Evolutionary conservation across 1,140 invertebrate genomes (phyloP).

Genomic region (Drosophila guanche): DNA sequence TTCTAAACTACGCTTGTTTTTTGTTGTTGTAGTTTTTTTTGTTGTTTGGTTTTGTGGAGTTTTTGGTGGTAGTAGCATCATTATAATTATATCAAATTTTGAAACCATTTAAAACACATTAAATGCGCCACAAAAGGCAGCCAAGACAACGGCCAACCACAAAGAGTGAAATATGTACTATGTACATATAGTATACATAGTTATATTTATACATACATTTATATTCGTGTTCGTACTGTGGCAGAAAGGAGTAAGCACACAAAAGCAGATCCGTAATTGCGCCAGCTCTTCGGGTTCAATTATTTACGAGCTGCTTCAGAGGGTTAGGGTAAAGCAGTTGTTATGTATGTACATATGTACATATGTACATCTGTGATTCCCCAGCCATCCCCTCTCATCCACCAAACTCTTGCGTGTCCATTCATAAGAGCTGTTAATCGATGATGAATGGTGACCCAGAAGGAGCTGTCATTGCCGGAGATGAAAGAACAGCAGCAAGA

Average conservation of each 20-base stretch:
- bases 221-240: not conserved
- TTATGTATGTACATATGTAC: no score
- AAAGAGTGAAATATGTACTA: constrained; percentile 22
- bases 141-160: constrained; percentile 46
- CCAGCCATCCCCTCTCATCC: not conserved
- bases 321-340: constrained; percentile 46
- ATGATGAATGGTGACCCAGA: constrained; percentile 28
- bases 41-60: constrained; percentile 51
- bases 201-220: not conserved
- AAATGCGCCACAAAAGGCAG: constrained; percentile 63
- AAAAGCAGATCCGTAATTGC: constrained; percentile 56
- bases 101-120: constrained; percentile 81
- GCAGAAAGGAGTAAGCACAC: constrained; percentile 22
- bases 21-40: constrained; percentile 55
- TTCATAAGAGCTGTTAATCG: constrained; percentile 72
- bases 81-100: constrained; percentile 83
- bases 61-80: constrained; percentile 62
- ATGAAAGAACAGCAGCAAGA: no score
- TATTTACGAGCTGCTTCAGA: constrained; percentile 78
- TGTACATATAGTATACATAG: not conserved
- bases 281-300: constrained; percentile 67
- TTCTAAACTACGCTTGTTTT: constrained; percentile 39
- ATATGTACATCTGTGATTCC: no score
- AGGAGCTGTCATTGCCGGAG: not conserved
- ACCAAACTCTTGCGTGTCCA: constrained; percentile 35